Base-by-base conservation (phyloP, 2,113 vertebrate species). In the Furnarius figulus region DNA sequence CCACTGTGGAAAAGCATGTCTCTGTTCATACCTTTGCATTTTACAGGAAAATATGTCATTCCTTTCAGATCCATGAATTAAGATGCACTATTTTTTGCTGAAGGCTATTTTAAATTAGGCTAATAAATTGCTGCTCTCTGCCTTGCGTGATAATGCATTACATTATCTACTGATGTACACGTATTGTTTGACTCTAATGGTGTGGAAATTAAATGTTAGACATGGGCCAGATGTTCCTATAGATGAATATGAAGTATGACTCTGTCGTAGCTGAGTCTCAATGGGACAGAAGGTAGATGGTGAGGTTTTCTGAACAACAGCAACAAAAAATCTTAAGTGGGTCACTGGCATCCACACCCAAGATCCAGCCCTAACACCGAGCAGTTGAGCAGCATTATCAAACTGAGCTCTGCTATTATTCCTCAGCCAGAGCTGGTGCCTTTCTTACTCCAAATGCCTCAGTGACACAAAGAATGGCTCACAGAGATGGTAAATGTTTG, bases 121-220 rank as follows among this genome's bases (percentile, higher is more conserved):
- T 98, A 98, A 98, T 98, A 98, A 98, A 98, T 98, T 98, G 98
- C 97, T 98, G 97, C 98, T 98, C 97, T 98, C 98, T 98, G 97
- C 97, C 93, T 98, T 97, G 97, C 95, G 95, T 98, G 97, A 98
- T 98, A 98, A 98, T 98, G 97, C 97, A 98, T 98, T 98, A 97
- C 97, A 98, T 98, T 98, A 98, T 98, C 98, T 98, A 98, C 96
- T 98, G 97, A 98, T 98, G 98, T 98, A 98, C 97, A 97, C 94
- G 98, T 98, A 98, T 98, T 98, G 98, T 98, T 98, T 98, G 97
- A 96, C 98, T 98, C 97, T 98, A 98, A 98, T 98, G 97, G 97
- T 98, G 98, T 98, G 97, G 98, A 98, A 99, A 98, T 98, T 97
- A 97, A 98, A 98, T 98, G 97, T 98, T 97, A 98, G 97, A 98